Evolutionary conservation across 2,888 invertebrate species (phyloP), one percentile per base, ranked within the genome.

Genomic region (Tipula confusa): DNA sequence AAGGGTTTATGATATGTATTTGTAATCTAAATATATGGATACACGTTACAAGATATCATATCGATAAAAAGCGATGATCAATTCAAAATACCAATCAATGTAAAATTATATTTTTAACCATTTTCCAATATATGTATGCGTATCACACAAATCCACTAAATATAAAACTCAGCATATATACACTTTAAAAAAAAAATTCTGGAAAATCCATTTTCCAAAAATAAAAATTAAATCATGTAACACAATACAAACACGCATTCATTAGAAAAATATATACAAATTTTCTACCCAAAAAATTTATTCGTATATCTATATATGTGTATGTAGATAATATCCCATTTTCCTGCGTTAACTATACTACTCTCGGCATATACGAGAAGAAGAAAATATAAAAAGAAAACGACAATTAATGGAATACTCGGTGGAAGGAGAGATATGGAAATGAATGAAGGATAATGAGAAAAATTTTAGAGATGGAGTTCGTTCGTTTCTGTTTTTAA

Each of bases 361-460:
- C n/a, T n/a, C 64, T 64, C 64, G 18, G 64, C 64, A 24, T 24
- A 33, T 6, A 33, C 11, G 33, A 64, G 64, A 64, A 64, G 64
- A 64, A 64, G 24, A 64, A 64, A 64, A 64, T 64, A 7, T 64
- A 64, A 64, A 64, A 64, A 64, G 64, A 64, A 64, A 64, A 64
- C 64, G 64, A 64, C 64, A 64, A 64, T 64, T 64, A 64, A 64
- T 64, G 64, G 64, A 64, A 64, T 24, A 11, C 33, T 11, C 64
- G 2, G 64, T 64, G 64, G 64, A 64, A 64, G 0, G 64, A 9
- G 64, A 6, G 9, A 64, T 64, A 64, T 64, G 64, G 64, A 64
- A 64, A 64, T 64, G 64, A 64, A 64, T 64, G 64, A 64, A 64
- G 64, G 64, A 64, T 64, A 64, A 64, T 64, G 64, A 64, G 64